Base-by-base conservation (phyloP, 1,140 invertebrate genomes). In the Cyclargus thomasi region DNA sequence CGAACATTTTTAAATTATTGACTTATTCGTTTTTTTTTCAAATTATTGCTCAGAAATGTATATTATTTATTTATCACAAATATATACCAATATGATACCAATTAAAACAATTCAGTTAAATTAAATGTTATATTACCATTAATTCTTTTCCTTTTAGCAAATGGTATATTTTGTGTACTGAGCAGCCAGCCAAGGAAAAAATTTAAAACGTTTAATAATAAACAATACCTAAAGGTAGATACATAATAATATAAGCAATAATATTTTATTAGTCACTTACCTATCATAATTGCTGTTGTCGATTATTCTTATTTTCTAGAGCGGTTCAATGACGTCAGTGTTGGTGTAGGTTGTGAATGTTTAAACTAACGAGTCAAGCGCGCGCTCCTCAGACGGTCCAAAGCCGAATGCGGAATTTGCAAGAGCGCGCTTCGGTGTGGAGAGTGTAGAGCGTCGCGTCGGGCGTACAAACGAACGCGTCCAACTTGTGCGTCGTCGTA, bases 331-430 rank as follows among this genome's bases (percentile, higher is more conserved):
- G 71, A 74, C 65, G 55, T 67, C 55, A 73, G 73, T 85, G 83
- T 85, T 85, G 83, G 75, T 73, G 81, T 85, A 85, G 83, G 83
- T 85, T 85, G 76, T 74, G 82, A 69, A 77, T 72, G 67, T 68
- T 62, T 57, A 73, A 68, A 68, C 62, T 22, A 67, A 65, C 68
- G 64, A 65, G 69, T 68, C 53, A 68, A 67, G 69, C 77, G 79
- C 75, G 70, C 73, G 71, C 77, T 74, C 75, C 67, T 71, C 74
- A 76, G 78, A 72, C 82, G 69, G 70, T 72, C 69, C 73, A 72
- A 71, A 67, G 67, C 69, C 70, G 73, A 74, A 74, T 74, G 73
- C 73, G 70, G 73, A 74, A 75, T 75, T 74, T 39, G 72, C 71
- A 69, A 73, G 73, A 71, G 55, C 57, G 23, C 23, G 47, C 29